Percentiles rank a stretch among this genome's conserved stretches.
Conservation (phyloP, 2,113 vertebrate species). For the Pipa parva region DNA sequence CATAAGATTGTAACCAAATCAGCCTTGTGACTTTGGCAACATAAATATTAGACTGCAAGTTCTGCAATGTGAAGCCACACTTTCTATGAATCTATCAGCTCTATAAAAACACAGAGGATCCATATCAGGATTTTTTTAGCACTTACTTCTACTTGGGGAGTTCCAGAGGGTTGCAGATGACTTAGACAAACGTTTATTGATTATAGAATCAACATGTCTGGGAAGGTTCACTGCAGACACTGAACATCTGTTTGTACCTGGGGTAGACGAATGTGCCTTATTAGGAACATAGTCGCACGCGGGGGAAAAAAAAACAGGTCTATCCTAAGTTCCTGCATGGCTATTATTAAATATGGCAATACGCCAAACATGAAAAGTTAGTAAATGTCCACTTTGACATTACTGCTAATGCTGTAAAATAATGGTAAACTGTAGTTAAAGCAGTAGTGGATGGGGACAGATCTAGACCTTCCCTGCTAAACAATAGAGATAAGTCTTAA, state of each 20-base stretch:
- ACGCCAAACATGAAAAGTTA: slow-evolving; percentile 15
- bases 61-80: too few relatives aligned
- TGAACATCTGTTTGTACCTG: slow-evolving; percentile 95
- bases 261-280: slow-evolving; percentile 47
- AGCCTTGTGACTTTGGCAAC: slow-evolving; percentile 44
- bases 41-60: too few relatives aligned
- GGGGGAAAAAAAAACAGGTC: not conserved
- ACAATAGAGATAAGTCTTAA: too few relatives aligned
- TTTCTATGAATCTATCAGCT: too few relatives aligned
- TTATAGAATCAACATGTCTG: slow-evolving; percentile 97
- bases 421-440: too few relatives aligned
- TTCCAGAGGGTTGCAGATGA: slow-evolving; percentile 98
- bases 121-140: slow-evolving; percentile 43
- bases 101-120: slow-evolving; percentile 11
- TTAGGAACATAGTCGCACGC: not conserved
- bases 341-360: not conserved
- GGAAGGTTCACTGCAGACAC: slow-evolving; percentile 97
- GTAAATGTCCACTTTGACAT: too few relatives aligned
- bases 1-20: too few relatives aligned
- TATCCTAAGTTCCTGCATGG: not conserved
- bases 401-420: too few relatives aligned
- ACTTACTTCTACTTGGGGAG: slow-evolving; percentile 98
- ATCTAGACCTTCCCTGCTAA: too few relatives aligned
- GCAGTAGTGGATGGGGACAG: too few relatives aligned
- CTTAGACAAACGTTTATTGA: slow-evolving; percentile 99